Conservation (phyloP, 2,113 vertebrate genomes). For the Macaca nemestrina region DNA sequence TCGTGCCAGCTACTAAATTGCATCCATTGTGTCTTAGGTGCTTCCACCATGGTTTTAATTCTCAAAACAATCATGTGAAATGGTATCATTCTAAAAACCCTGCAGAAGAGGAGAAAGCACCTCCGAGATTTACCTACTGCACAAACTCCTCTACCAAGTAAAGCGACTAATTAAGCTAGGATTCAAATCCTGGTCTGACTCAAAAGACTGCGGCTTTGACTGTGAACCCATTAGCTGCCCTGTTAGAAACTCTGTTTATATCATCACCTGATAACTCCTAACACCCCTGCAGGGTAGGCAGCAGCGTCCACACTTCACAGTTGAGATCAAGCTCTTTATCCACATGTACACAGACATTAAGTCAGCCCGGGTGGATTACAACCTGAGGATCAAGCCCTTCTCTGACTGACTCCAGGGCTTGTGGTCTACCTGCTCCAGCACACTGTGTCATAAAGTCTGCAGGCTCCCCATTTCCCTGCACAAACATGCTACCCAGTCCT, state of each 20-base stretch:
- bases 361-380: no score
- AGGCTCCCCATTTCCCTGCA: rapidly evolving
- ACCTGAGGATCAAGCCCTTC: rapidly evolving
- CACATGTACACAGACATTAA: neutral
- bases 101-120: neutral
- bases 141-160: neutral
- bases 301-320: neutral
- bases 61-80: neutral
- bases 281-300: neutral
- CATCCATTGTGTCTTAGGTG: neutral
- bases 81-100: neutral
- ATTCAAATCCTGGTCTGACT: neutral
- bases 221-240: neutral
- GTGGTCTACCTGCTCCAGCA: neutral
- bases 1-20: neutral
- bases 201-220: neutral
- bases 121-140: neutral
- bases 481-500: rapidly evolving
- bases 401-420: neutral
- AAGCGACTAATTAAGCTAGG: neutral
- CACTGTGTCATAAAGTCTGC: rapidly evolving
- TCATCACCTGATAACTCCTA: neutral
- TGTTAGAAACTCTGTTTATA: neutral
- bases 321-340: neutral
- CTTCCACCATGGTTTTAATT: neutral